Evolutionary conservation across 2,797 vertebrate species (phyloP), one percentile per base, ranked within the genome.

Genomic region (Psittacula derbiana): DNA sequence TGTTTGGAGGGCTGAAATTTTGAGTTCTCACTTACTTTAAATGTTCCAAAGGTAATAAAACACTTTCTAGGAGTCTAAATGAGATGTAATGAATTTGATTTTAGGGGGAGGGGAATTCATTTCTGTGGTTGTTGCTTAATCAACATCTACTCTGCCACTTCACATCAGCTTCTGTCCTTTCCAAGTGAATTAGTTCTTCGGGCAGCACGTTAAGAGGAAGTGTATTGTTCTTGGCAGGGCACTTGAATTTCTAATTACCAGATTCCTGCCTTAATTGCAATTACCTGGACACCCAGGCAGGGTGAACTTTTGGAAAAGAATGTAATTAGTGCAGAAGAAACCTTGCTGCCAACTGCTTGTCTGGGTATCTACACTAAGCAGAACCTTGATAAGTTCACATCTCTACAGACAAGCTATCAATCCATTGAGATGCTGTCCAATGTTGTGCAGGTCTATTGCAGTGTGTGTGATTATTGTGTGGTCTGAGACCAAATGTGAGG

Each of bases 181-280:
- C 96, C 96, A 93, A 95, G 95, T 90, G 97, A 97, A 97, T 97
- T 96, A 95, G 97, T 98, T 98, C 97, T 97, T 97, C 92, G 97
- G 98, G 97, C 97, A 95, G 95, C 96, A 67, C 14, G 66, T 97
- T 98, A 96, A 91, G 95, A 97, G 97, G 97, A 98, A 96, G 95
- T 96, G 97, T 95, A 97, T 98, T 98, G 97, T 98, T 97, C 97
- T 98, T 98, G 98, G 98, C 98, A 98, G 97, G 96, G 97, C 95
- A 93, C 97, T 98, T 97, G 96, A 97, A 97, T 98, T 98, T 98
- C 97, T 98, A 97, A 98, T 98, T 97, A 98, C 96, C 87, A 96
- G 98, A 98, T 97, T 98, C 97, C 98, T 98, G 95, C 96, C 97
- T 98, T 98, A 98, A 98, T 98, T 98, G 98, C 98, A 98, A 98